Evolutionary conservation across 2,888 invertebrate genomes (phyloP), one percentile per base, ranked within the genome.

Genomic region (Tipula lateralis): DNA sequence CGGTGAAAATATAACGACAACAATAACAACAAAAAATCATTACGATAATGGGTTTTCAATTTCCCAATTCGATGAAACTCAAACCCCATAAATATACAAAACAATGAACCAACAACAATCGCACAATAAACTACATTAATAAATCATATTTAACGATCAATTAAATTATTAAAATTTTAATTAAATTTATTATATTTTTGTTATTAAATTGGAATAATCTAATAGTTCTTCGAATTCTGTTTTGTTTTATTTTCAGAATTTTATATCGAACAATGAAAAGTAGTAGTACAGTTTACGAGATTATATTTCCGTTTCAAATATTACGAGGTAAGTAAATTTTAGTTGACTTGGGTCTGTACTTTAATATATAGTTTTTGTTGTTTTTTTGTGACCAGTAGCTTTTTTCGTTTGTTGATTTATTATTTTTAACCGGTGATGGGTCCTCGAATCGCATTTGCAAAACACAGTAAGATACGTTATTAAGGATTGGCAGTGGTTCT

Each of bases 241-340:
- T 7, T 85, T 84, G 36, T 30, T 66, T 7, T 83, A 80, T 84
- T 84, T 66, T 9, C 85, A 84, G 85, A 83, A 19, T 85, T 32
- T 85, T 85, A 85, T 85, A 84, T 83, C 39, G 85, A 84, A 81
- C 34, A 36, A 44, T 85, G 24, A 84, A 39, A 29, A 84, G 32
- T 24, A 66, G 66, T 29, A 19, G 39, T 30, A 50, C 66, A 32
- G 82, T 85, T 83, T 85, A 30, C 39, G 85, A 85, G 39, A 30
- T 83, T 19, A 82, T 85, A 66, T 84, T 32, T 84, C 80, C 82
- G 24, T 83, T 83, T 44, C 30, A 16, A 19, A 12, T 85, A 82
- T 83, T 84, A 44, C 81, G 84, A 83, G 85, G 85, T 85, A 84
- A 66, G 66, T 66, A 13, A 66, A 9, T 82, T 36, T 30, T 29